Conservation (phyloP, 2,888 invertebrate genomes). For the Eilema griseolum region DNA sequence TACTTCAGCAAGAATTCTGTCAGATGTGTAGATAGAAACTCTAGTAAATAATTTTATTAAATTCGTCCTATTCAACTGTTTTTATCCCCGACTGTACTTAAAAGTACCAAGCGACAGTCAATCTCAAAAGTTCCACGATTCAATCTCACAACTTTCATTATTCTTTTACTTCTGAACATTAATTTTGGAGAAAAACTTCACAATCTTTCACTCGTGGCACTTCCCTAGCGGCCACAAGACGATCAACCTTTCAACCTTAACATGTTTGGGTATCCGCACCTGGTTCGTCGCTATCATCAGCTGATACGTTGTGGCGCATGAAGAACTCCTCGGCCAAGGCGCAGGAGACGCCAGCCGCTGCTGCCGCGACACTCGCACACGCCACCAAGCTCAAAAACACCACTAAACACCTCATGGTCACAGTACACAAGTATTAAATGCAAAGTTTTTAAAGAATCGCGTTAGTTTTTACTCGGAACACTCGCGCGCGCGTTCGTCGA, state of each 20-base stretch:
- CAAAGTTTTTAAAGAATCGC: conserved; percentile 64
- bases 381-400: conserved; percentile 70
- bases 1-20: neutral
- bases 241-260: conserved; percentile 16
- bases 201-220: conserved; percentile 38
- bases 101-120: neutral
- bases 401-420: conserved; percentile 83
- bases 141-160: conserved; percentile 10
- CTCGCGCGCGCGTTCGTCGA: conserved; percentile 74
- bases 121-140: conserved; percentile 7
- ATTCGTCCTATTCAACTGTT: neutral
- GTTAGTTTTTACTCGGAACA: conserved; percentile 63
- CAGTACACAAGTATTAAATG: conserved; percentile 58
- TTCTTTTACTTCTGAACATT: neutral
- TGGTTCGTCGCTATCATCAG: conserved; percentile 81
- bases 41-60: neutral
- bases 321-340: conserved; percentile 75
- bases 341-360: conserved; percentile 72
- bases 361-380: conserved; percentile 61
- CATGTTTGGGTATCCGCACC: conserved; percentile 72
- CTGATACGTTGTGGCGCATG: conserved; percentile 80
- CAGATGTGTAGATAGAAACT: neutral
- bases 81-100: neutral
- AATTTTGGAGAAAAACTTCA: conserved; percentile 25
- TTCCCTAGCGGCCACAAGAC: conserved; percentile 21